Base-by-base conservation (phyloP, 2,888 invertebrate genomes). In the Zelleria hepariella region DNA sequence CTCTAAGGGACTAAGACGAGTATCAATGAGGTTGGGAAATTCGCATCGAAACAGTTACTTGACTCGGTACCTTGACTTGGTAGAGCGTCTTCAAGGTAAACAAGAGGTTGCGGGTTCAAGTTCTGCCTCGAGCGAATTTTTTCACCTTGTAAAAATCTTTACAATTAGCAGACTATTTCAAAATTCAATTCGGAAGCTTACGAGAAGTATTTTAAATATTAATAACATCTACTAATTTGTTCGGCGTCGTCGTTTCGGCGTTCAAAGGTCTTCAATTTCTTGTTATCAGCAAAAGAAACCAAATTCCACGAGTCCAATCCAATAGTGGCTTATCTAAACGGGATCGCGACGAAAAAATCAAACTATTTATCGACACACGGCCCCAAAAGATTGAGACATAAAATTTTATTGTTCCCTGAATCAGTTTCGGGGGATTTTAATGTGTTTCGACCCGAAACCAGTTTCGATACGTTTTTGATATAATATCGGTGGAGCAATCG, bases 361-460 rank as follows among this genome's bases (percentile, higher is more conserved):
- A 32, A 42, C 32, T 42, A 42, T 42, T 42, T 42, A 42, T 42
- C 32, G 32, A 42, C 32, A 42, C 32, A 42, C 32, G 32, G 32
- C 32, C 32, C 15, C 32, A 42, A 53, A 27, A 71, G 72, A 78
- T 77, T 69, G 66, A 78, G 78, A 73, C 75, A 75, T 78, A 77
- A 76, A 77, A 78, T 78, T 77, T 78, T 74, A 77, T 71, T 68
- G 69, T 78, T 77, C 78, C 65, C 66, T 74, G 78, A 77, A 78
- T 67, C 66, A 67, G 63, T 61, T 64, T 65, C 65, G 69, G 69
- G 65, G 70, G 70, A 71, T 71, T 73, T 73, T 68, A 68, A 73
- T 65, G 67, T 67, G 61, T 72, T 73, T 66, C 65, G 60, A 66
- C 68, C 68, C 32, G 20, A 60, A 58, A 57, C 51, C 26, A 51